A percentile compares a stretch with the other conserved stretches of the same genome.
Conservation (phyloP, 2,888 invertebrate genomes). For the Glyphotaelius pellucidus region DNA sequence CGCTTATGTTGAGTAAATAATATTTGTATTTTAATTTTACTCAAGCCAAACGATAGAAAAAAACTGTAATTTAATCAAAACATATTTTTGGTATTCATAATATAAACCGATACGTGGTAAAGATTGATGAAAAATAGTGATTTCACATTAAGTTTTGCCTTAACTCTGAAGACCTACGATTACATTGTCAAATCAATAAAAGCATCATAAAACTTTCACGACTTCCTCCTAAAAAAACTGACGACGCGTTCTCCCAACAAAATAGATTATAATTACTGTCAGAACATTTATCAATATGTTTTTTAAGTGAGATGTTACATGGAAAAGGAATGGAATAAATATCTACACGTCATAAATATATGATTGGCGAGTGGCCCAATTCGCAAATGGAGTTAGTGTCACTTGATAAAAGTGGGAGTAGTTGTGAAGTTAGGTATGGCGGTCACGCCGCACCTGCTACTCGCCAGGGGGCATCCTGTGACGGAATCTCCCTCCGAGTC, state of each 20-base stretch:
- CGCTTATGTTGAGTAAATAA: too few relatives aligned
- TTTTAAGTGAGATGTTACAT: not conserved
- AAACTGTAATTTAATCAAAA: too few relatives aligned
- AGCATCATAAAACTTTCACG: too few relatives aligned
- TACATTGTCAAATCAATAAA: too few relatives aligned
- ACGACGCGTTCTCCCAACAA: not conserved
- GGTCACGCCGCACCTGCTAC: slow-evolving; percentile 7
- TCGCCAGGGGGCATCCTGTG: not conserved
- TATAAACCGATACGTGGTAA: too few relatives aligned
- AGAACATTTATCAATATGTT: not conserved
- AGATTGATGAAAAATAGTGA: too few relatives aligned
- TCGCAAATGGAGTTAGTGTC: not conserved
- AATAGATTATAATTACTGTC: not conserved
- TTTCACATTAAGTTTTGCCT: too few relatives aligned
- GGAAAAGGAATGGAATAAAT: not conserved
- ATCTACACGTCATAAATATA: not conserved
- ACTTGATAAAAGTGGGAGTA: not conserved
- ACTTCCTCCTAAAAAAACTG: too few relatives aligned
- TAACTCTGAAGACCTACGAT: too few relatives aligned
- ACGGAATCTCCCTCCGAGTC: not conserved
- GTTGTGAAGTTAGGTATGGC: not conserved
- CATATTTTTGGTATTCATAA: too few relatives aligned
- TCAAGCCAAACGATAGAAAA: too few relatives aligned
- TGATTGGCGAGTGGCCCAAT: not conserved
- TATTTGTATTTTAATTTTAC: too few relatives aligned